Evolutionary conservation across 2,797 vertebrate genomes (phyloP), one percentile per base, ranked within the genome.

Genomic region (Intellagama lesueurii): DNA sequence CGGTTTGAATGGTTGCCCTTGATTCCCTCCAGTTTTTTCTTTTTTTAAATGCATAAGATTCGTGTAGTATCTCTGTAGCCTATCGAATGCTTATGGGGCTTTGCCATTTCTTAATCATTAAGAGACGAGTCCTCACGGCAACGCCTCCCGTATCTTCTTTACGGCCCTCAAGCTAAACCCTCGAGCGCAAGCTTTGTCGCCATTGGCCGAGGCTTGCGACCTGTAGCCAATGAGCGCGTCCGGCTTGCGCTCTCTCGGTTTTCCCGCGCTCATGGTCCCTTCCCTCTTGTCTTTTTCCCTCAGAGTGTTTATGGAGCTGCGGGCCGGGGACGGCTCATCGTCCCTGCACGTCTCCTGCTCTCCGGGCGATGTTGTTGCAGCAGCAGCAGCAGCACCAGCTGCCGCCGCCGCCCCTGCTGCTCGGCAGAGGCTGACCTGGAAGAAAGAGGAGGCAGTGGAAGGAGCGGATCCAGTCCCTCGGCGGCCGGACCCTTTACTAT

Each of bases 401-500:
- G 96, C 89, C 88, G 93, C 93, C 92, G 56, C 88, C 0, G 1
- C 92, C 12, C 89, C 81, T 89, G 86, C 92, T 87, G 92, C 91
- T 79, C 66, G 7, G 1, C 87, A n/a, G 94, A 87, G 93, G 92
- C 93, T 93, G 93, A 96, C 91, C 14, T 70, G 89, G 73, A 85
- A 93, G 86, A 91, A n/a, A 78, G 92, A 89, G 78, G 91, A 78
- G 84, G 93, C 22, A 44, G 93, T 86, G 93, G 89, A 19, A 56
- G 93, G 88, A 73, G 93, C 0, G 87, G 96, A 89, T 28, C 92
- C 82, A 28, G 92, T 83, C 88, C 93, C 88, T 92, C 49, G 92
- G 93, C 92, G 64, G 94, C 92, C 93, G 83, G 78, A 95, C 95
- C 96, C 94, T 95, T 91, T 97, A 98, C 97, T 98, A 98, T 98